phyloP scores from a whole-genome alignment of 1,140 invertebrate species.

The Oncopodura yosiiana region DNA sequence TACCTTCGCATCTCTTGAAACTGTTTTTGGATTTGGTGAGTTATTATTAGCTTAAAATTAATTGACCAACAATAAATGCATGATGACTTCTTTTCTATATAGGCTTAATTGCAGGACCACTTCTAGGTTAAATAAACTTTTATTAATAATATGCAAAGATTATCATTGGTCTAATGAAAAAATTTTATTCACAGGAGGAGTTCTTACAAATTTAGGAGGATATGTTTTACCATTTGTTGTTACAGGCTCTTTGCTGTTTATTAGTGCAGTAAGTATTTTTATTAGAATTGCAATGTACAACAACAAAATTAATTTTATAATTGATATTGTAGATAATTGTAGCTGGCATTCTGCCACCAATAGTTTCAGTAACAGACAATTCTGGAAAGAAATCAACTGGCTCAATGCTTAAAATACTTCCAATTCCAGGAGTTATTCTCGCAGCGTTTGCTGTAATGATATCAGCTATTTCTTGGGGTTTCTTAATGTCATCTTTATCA shows the following conservation, averaged over 20 bases:
- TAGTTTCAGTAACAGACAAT: background rate
- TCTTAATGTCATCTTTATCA: constrained; percentile 64
- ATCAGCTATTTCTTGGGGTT: constrained; percentile 69
- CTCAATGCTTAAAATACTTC: constrained; percentile 51
- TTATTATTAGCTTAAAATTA: no score
- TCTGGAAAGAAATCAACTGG: constrained; percentile 40
- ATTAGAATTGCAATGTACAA: constrained; percentile 41
- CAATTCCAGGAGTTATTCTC: constrained; percentile 58
- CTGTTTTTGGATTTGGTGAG: constrained; percentile 54
- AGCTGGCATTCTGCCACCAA: background rate
- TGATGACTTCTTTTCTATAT: no score
- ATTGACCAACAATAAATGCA: no score
- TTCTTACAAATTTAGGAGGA: constrained; percentile 48
- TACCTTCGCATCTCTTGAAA: constrained; percentile 62
- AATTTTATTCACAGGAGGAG: no score
- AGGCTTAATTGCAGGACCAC: no score
- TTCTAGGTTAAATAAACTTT: no score
- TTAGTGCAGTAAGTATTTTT: constrained; percentile 42
- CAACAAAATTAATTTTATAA: background rate
- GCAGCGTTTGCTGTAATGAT: constrained; percentile 58
- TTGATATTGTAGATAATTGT: background rate
- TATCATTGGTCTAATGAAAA: no score
- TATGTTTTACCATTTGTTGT: constrained; percentile 52
- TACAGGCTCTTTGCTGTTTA: constrained; percentile 47
- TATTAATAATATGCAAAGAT: no score